Evolutionary conservation across 1,140 invertebrate genomes (phyloP).

Genomic region (Macrocentrus cingulum): DNA sequence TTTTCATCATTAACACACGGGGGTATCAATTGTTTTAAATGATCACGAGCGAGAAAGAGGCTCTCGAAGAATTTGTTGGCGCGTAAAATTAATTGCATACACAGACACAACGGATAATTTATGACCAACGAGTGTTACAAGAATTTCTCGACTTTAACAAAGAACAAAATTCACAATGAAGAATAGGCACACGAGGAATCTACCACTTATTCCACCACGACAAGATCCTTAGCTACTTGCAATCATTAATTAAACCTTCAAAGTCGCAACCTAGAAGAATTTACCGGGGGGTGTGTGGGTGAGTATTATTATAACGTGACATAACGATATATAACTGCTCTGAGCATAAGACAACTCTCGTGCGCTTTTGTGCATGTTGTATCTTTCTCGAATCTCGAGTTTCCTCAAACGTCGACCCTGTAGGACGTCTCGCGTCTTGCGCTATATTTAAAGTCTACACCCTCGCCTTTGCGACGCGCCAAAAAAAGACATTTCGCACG

Average conservation of each 20-base stretch:
- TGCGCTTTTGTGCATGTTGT: neutral
- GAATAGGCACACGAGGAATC: slow-evolving; percentile 1
- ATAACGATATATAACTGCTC: slow-evolving; percentile 8
- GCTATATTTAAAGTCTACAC: slow-evolving; percentile 18
- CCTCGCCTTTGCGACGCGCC: slow-evolving; percentile 18
- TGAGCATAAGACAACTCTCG: no score
- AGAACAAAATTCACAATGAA: neutral
- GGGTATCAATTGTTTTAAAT: no score
- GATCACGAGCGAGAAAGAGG: no score
- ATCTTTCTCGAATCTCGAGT: slow-evolving; percentile 2
- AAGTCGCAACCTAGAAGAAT: slow-evolving; percentile 6
- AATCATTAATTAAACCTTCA: slow-evolving; percentile 18
- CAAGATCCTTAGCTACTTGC: neutral
- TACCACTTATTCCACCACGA: neutral
- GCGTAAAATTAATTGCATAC: slow-evolving; percentile 7
- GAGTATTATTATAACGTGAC: slow-evolving; percentile 16
- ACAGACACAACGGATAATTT: slow-evolving; percentile 11
- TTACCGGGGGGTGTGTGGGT: neutral
- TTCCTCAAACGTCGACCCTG: neutral
- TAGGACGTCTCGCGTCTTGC: neutral
- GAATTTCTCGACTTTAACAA: neutral
- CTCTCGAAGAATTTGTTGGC: slow-evolving; percentile 2
- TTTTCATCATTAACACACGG: no score
- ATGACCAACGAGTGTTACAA: slow-evolving; percentile 1
- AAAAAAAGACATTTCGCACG: slow-evolving; percentile 16